These are phyloP conservation scores for Psylliodes chrysocephalus DNA, from an alignment of 2,888 invertebrate species.

Conservation along the genomic window DNA sequence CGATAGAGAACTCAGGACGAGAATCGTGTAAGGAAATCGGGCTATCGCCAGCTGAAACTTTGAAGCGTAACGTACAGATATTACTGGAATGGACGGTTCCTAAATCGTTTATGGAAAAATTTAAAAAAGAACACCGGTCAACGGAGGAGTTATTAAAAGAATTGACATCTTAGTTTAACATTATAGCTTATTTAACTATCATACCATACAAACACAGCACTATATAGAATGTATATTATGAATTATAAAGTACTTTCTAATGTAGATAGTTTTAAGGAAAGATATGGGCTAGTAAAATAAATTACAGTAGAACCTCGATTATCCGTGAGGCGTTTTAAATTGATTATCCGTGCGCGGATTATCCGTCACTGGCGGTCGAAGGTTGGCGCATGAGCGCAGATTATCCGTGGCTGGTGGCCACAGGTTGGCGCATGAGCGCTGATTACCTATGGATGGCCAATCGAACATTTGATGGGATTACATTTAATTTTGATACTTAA, in stretches of 20 bases:
- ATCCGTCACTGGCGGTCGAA: no score
- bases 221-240: not conserved
- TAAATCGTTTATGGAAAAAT: constrained; percentile 79
- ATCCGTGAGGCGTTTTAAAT: no score
- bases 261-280: not conserved
- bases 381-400: no score
- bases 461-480: no score
- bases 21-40: constrained; percentile 71
- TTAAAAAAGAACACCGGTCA: constrained; percentile 77
- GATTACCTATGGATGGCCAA: no score
- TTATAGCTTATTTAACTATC: not conserved
- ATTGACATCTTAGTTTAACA: constrained; percentile 67
- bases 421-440: no score
- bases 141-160: constrained; percentile 84
- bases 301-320: no score
- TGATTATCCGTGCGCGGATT: no score
- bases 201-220: not conserved
- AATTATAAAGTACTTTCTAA: not conserved
- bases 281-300: no score
- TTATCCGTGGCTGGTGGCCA: no score
- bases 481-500: no score
- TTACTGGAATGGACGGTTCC: constrained; percentile 86
- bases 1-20: constrained; percentile 79
- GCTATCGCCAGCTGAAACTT: constrained; percentile 70
- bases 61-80: constrained; percentile 80